Percentiles rank a stretch among this genome's conserved stretches.
Evolutionary conservation across 2,113 vertebrate genomes (phyloP).

Genomic region (Alethe diademata): DNA sequence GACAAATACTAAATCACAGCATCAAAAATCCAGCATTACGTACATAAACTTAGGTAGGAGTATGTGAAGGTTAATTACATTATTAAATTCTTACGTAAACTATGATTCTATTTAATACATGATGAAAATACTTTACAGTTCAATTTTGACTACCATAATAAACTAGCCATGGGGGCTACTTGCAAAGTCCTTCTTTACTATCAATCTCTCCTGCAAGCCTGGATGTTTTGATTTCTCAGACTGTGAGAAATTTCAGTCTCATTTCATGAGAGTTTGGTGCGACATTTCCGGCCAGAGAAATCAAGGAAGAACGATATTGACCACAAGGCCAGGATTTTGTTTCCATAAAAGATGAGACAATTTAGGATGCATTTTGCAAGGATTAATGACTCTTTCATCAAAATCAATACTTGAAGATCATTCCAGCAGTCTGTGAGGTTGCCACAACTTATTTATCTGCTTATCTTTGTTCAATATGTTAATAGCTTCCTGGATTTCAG

Average conservation of each 20-base stretch:
- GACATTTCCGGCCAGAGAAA: not conserved
- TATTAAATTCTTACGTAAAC: not conserved
- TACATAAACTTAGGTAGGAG: not conserved
- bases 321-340: not conserved
- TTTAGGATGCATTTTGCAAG: not conserved
- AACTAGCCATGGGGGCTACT: not conserved
- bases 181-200: not conserved
- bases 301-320: not conserved
- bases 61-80: not conserved
- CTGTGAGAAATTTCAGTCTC: not conserved
- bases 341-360: not conserved
- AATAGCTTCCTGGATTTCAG: not conserved
- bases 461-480: not conserved
- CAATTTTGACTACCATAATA: not conserved
- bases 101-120: not conserved
- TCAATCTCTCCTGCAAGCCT: not conserved
- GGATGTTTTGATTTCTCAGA: not conserved
- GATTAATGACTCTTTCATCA: not conserved
- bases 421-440: not conserved
- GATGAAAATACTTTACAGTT: not conserved
- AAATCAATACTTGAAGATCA: not conserved
- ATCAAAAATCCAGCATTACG: not conserved
- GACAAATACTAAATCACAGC: conserved; percentile 42
- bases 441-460: not conserved
- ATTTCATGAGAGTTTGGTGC: not conserved